Evolutionary conservation across 2,888 invertebrate genomes (phyloP).

Genomic region (Galeruca laticollis): DNA sequence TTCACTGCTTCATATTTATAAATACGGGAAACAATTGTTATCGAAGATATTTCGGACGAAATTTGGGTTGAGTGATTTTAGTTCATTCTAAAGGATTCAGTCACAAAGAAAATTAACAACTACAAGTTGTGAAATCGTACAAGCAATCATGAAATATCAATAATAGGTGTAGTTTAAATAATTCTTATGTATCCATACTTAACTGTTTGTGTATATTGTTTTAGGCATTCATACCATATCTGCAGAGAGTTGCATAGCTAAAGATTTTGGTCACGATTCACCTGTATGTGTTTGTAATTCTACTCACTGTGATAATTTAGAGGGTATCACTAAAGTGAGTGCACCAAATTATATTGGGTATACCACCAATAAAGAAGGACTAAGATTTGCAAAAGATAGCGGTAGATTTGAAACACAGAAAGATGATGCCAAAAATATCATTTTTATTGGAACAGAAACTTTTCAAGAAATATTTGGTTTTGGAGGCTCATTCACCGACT

Average conservation of each 20-base stretch:
- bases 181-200: no score
- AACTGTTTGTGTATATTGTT: not conserved
- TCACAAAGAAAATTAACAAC: no score
- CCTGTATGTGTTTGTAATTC: slow-evolving; percentile 80
- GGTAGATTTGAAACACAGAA: slow-evolving; percentile 4
- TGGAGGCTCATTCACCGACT: slow-evolving; percentile 85
- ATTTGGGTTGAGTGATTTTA: no score
- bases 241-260: slow-evolving; percentile 28
- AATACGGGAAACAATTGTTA: no score
- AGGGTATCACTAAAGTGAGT: slow-evolving; percentile 63
- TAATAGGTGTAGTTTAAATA: no score
- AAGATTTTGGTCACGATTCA: slow-evolving; percentile 42
- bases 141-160: no score
- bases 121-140: no score
- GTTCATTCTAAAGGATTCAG: no score
- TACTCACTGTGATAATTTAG: slow-evolving; percentile 77
- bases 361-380: slow-evolving; percentile 72
- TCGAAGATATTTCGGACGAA: no score
- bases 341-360: slow-evolving; percentile 67
- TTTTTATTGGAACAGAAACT: slow-evolving; percentile 30
- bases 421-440: slow-evolving; percentile 32
- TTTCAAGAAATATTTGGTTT: slow-evolving; percentile 84
- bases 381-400: slow-evolving; percentile 60
- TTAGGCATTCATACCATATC: not conserved
- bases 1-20: no score